phyloP scores from a whole-genome alignment of 2,113 vertebrate genomes.

The Caranx melampygus region DNA sequence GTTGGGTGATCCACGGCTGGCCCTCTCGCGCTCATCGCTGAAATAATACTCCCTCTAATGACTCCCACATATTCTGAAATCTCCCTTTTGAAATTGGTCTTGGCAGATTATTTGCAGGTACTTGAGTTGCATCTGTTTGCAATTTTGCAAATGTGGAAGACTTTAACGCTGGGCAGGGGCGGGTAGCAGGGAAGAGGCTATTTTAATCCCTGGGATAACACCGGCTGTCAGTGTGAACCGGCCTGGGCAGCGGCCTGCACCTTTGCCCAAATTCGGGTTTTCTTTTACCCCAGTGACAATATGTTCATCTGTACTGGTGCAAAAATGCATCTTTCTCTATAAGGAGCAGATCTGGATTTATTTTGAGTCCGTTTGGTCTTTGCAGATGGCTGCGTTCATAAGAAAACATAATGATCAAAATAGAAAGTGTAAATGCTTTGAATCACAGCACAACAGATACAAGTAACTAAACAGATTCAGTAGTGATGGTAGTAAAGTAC shows the following conservation, averaged over 20 bases:
- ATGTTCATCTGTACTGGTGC: constrained; percentile 8
- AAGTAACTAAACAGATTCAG: neutral
- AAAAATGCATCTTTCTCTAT: neutral
- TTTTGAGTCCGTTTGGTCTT: neutral
- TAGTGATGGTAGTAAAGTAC: neutral
- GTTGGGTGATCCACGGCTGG: constrained; percentile 97
- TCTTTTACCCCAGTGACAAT: constrained; percentile 67
- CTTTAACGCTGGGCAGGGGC: constrained; percentile 93
- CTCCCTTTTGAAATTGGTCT: constrained; percentile 99
- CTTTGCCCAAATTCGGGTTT: constrained; percentile 75
- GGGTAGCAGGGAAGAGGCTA: constrained; percentile 88
- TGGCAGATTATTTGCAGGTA: constrained; percentile 99
- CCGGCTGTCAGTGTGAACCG: constrained; percentile 90
- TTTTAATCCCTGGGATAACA: constrained; percentile 96
- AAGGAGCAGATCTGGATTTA: neutral
- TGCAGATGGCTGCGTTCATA: neutral
- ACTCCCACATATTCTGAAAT: constrained; percentile 99
- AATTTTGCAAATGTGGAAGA: constrained; percentile 99
- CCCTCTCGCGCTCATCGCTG: constrained; percentile 98
- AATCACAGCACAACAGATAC: neutral
- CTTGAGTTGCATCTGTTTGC: constrained; percentile 99
- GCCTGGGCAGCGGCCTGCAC: constrained; percentile 65
- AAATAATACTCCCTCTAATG: constrained; percentile 99
- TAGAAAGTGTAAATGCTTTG: neutral
- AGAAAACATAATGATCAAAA: neutral